Conservation (phyloP, 2,113 vertebrate species). For the Serinus canaria region DNA sequence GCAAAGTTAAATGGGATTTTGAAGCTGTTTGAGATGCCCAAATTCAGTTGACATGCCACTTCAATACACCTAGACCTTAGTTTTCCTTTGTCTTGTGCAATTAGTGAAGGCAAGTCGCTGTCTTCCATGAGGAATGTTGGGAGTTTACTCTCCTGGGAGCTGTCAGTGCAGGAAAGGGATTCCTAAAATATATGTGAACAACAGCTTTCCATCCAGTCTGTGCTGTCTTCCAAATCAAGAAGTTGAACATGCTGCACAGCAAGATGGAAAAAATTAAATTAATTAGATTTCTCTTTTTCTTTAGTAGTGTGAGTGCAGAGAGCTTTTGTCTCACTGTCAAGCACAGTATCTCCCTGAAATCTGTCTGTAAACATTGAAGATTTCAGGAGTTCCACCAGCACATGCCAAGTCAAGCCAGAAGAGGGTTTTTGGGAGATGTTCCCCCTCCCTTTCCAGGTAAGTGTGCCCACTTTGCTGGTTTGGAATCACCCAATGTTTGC, state of each 20-base stretch:
- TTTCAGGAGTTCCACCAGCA: neutral
- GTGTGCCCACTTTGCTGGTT: neutral
- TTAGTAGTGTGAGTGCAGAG: neutral
- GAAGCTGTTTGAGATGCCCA: neutral
- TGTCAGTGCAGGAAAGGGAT: neutral
- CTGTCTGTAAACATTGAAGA: neutral
- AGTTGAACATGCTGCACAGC: neutral
- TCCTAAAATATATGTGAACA: neutral
- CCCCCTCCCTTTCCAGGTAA: neutral
- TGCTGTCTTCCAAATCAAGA: neutral
- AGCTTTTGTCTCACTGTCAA: neutral
- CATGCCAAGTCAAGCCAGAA: neutral
- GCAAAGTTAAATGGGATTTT: neutral
- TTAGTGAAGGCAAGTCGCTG: neutral
- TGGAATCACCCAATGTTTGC: neutral
- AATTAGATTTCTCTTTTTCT: neutral
- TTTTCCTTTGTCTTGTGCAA: neutral
- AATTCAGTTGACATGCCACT: neutral
- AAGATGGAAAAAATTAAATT: neutral
- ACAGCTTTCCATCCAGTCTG: neutral
- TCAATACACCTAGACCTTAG: neutral
- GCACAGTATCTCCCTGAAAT: neutral
- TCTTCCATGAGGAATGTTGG: rapidly evolving
- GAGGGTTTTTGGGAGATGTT: neutral
- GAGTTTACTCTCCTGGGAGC: neutral